phyloP scores from a whole-genome alignment of 2,113 vertebrate species.

The Tretioscincus oriximinensis region DNA sequence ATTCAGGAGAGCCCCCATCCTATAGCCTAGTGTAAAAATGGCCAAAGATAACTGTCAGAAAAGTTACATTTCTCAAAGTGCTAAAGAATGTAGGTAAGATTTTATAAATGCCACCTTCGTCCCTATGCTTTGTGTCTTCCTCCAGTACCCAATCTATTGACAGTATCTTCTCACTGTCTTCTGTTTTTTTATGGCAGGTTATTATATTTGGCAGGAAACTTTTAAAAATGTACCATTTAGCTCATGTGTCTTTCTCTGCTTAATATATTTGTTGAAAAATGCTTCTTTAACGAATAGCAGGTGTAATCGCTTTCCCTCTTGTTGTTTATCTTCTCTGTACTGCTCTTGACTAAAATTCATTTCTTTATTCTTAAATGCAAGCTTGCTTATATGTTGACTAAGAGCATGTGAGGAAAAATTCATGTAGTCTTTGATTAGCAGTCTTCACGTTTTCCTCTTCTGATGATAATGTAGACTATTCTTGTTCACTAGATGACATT shows the following conservation, averaged over 20 bases:
- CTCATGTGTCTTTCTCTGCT: conserved; percentile 3
- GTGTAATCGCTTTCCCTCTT: background rate
- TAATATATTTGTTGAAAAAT: background rate
- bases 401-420: conserved; percentile 4
- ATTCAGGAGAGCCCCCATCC: no score
- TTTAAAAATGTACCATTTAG: background rate
- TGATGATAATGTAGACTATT: conserved; percentile 24
- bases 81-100: conserved; percentile 12
- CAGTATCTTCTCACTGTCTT: background rate
- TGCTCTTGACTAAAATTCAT: conserved; percentile 22
- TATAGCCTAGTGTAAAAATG: no score
- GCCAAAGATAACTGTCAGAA: conserved; percentile 38
- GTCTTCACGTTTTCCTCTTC: background rate
- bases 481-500: conserved; percentile 18
- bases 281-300: conserved; percentile 16
- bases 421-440: conserved; percentile 31
- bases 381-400: conserved; percentile 22
- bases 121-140: background rate
- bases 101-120: conserved; percentile 37
- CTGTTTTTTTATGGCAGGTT: background rate
- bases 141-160: background rate
- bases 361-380: background rate
- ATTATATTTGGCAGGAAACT: conserved; percentile 8
- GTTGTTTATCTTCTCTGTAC: background rate
- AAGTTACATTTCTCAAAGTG: conserved; percentile 49